phyloP scores from a whole-genome alignment of 2,888 invertebrate species.

The Gandaritis pyraliata region DNA sequence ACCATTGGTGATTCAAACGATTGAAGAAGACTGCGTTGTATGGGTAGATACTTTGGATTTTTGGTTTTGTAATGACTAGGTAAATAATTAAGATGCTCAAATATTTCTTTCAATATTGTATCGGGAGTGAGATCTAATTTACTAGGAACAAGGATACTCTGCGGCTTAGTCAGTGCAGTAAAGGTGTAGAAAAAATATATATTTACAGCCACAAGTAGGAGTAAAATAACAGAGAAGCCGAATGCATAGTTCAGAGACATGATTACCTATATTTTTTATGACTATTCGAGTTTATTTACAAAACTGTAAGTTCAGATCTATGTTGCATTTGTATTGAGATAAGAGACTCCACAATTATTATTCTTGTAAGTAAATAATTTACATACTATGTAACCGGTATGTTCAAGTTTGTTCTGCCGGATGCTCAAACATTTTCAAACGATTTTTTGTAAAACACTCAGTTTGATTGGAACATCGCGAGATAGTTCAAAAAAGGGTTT shows the following conservation, averaged over 20 bases:
- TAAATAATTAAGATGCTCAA: constrained; percentile 70
- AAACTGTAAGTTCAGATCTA: no score
- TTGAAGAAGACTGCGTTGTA: constrained; percentile 61
- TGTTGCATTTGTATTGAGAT: no score
- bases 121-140: constrained; percentile 60
- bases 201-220: constrained; percentile 71
- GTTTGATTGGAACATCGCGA: neutral
- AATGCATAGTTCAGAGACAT: constrained; percentile 80
- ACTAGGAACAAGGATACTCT: constrained; percentile 56
- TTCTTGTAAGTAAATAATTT: no score
- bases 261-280: neutral
- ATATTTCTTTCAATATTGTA: constrained; percentile 64
- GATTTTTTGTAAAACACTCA: no score
- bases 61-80: constrained; percentile 68
- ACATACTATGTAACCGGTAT: no score
- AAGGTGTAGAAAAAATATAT: constrained; percentile 76
- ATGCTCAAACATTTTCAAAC: no score
- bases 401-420: no score
- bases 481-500: neutral
- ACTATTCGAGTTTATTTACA: neutral
- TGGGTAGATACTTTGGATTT: constrained; percentile 60
- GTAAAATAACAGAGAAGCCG: constrained; percentile 71
- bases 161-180: constrained; percentile 57
- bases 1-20: constrained; percentile 69
- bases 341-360: no score